Evolutionary conservation across 2,888 invertebrate genomes (phyloP).

Genomic region (Merodon equestris): DNA sequence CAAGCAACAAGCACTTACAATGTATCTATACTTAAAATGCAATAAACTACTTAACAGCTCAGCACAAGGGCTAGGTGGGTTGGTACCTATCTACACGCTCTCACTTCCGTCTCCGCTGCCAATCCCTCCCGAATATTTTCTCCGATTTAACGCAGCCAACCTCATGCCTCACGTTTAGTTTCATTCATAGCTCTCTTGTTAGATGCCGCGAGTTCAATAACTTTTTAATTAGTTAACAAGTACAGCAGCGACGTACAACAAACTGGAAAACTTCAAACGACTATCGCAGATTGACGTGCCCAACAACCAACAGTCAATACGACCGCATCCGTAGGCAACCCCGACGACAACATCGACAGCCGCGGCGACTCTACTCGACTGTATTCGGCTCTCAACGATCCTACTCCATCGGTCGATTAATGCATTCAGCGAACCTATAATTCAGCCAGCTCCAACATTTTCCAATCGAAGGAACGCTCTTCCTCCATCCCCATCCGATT

Average conservation of each 20-base stretch:
- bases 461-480: constrained; percentile 48
- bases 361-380: not conserved
- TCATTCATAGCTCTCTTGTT: too few species aligned
- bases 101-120: constrained; percentile 4
- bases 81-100: not conserved
- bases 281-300: constrained; percentile 36
- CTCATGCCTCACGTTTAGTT: too few species aligned
- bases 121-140: not conserved
- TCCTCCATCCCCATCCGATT: too few species aligned
- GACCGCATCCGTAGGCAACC: not conserved
- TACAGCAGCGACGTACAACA: constrained; percentile 15
- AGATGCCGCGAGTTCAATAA: constrained; percentile 48
- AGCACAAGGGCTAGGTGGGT: not conserved
- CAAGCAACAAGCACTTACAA: not conserved
- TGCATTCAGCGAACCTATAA: constrained; percentile 56
- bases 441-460: constrained; percentile 54
- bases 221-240: constrained; percentile 58
- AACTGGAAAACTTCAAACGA: constrained; percentile 22
- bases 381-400: constrained; percentile 22
- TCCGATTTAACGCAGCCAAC: constrained; percentile 21
- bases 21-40: constrained; percentile 13
- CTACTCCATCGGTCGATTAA: constrained; percentile 23
- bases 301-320: constrained; percentile 9
- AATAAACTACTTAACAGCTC: not conserved
- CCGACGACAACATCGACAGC: not conserved